Percentiles rank a stretch among this genome's conserved stretches.
Evolutionary conservation across 37 sponge, comb jelly and placozoan genomes (phyloP).

Genomic region (Ianthella basta): DNA sequence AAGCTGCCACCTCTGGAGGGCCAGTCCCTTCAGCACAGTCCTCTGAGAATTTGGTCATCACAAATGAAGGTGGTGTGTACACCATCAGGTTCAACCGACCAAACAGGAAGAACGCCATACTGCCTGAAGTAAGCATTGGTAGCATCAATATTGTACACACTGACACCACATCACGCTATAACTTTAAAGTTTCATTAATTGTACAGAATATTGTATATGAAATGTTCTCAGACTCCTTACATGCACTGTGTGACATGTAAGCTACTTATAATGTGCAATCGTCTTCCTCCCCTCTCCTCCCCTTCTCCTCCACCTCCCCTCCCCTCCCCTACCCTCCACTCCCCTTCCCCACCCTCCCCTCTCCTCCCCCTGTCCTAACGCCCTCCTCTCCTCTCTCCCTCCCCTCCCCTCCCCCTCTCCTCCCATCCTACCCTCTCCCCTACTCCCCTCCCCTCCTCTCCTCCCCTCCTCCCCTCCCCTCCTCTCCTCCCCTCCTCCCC

Average conservation of each 20-base stretch:
- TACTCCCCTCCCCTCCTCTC: neutral
- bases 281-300: neutral
- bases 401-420: neutral
- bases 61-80: conserved; percentile 60
- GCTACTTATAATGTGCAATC: neutral
- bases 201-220: neutral
- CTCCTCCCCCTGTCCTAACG: no score
- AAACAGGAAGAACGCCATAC: conserved; percentile 82
- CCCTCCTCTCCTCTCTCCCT: no score
- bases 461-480: neutral
- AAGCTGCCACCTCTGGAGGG: neutral
- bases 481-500: neutral
- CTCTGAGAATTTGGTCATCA: conserved; percentile 55
- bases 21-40: neutral
- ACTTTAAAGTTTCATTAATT: neutral
- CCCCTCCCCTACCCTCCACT: no score
- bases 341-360: no score
- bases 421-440: no score
- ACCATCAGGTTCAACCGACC: conserved; percentile 91
- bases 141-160: no score
- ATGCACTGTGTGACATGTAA: no score
- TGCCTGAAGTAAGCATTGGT: conserved; percentile 43
- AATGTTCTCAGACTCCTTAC: neutral
- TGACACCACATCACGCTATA: no score
- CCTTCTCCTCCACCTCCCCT: neutral